phyloP scores from a whole-genome alignment of 1,140 invertebrate genomes.

The Drosophila seguyi region DNA sequence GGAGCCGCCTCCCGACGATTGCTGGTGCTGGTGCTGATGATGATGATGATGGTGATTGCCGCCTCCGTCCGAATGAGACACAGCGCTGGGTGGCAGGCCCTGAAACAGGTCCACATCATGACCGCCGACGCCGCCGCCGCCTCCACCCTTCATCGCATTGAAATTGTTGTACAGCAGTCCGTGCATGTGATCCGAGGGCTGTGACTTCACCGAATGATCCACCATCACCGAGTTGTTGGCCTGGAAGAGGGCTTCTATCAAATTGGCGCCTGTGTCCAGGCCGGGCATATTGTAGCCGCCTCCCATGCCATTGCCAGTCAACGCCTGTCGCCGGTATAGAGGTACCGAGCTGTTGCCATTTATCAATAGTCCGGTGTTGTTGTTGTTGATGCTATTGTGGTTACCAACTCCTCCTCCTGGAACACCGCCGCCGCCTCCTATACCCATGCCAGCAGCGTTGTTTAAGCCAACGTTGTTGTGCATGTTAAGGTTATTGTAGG shows the following conservation, averaged over 20 bases:
- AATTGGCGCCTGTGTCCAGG: conserved; percentile 61
- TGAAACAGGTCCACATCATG: conserved; percentile 78
- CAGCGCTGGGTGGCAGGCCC: conserved; percentile 28
- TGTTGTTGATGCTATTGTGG: conserved; percentile 29
- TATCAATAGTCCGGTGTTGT: conserved; percentile 54
- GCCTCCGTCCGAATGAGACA: conserved; percentile 18
- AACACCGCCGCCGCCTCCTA: neutral
- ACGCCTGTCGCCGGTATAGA: conserved; percentile 85
- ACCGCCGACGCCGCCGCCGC: conserved; percentile 40
- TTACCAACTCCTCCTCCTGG: neutral
- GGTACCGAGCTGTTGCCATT: conserved; percentile 84
- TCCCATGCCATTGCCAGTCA: conserved; percentile 68
- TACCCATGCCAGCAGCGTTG: conserved; percentile 15
- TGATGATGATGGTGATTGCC: conserved; percentile 16
- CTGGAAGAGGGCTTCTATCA: conserved; percentile 78
- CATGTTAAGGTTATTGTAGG: conserved; percentile 58
- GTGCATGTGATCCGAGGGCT: conserved; percentile 60
- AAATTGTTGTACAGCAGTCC: conserved; percentile 77
- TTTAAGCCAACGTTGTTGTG: conserved; percentile 48
- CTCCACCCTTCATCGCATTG: conserved; percentile 54
- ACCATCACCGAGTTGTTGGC: conserved; percentile 61
- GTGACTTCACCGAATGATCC: conserved; percentile 62
- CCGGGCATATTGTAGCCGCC: conserved; percentile 74
- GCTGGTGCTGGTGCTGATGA: conserved; percentile 36
- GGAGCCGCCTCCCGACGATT: conserved; percentile 34